These are phyloP conservation scores for Zapus hudsonius DNA, from an alignment of 2,113 vertebrate species.

Conservation along the genomic window DNA sequence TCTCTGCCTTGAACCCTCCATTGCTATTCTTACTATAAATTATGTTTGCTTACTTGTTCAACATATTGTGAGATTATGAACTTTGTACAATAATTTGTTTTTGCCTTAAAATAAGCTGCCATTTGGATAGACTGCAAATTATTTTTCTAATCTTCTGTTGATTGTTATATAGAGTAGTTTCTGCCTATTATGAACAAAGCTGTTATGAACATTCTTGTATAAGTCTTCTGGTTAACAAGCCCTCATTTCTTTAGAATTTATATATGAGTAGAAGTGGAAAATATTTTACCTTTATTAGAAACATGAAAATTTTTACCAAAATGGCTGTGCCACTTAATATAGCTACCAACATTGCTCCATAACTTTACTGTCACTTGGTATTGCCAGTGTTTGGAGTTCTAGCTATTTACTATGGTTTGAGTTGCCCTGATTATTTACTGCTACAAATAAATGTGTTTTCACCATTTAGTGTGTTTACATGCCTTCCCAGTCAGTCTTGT, in stretches of 20 bases:
- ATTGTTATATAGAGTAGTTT: background rate
- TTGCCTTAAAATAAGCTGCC: background rate
- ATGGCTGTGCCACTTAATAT: background rate
- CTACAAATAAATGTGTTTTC: background rate
- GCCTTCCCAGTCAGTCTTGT: background rate
- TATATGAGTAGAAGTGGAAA: no score
- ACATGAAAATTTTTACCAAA: background rate
- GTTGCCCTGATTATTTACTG: background rate
- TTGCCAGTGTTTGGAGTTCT: background rate
- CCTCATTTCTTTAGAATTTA: background rate
- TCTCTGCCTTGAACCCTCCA: no score
- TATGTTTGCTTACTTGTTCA: no score
- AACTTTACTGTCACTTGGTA: background rate
- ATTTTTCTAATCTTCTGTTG: background rate
- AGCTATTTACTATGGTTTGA: background rate
- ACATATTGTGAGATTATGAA: background rate
- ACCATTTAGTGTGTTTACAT: background rate
- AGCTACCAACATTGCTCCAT: background rate
- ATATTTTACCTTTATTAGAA: no score
- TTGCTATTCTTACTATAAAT: no score
- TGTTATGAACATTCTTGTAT: background rate
- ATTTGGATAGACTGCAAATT: background rate
- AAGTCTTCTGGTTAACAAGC: conserved; percentile 4
- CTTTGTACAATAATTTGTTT: background rate
- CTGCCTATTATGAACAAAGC: background rate